These are phyloP conservation scores for Gorsachius goisagi DNA, from an alignment of 2,113 vertebrate species.

Conservation along the genomic window DNA sequence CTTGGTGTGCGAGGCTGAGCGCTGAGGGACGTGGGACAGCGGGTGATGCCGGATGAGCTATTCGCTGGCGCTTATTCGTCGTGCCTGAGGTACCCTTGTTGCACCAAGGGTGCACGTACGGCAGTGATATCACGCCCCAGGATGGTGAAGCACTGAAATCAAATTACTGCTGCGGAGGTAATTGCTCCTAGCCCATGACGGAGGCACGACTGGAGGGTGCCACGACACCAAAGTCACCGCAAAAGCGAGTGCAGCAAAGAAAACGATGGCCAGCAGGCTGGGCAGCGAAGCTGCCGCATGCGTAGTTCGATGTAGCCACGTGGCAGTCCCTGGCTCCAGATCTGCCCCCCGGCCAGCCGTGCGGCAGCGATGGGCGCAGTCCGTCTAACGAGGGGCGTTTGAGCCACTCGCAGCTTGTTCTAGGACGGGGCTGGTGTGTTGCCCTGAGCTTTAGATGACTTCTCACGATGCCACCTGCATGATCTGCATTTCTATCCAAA, in stretches of 20 bases:
- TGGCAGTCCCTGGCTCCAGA: background rate
- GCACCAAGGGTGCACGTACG: background rate
- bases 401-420: background rate
- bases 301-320: background rate
- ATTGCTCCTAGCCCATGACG: background rate
- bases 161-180: background rate
- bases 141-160: background rate
- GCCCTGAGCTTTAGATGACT: background rate
- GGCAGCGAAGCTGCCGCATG: background rate
- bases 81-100: background rate
- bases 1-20: background rate
- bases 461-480: rapidly evolving
- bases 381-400: rapidly evolving
- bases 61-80: background rate
- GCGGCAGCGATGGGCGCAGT: too few relatives aligned
- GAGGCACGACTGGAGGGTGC: background rate
- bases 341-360: background rate
- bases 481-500: background rate
- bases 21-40: background rate
- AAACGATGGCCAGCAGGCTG: background rate
- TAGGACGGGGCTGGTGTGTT: background rate
- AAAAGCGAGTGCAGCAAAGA: background rate
- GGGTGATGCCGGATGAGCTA: background rate
- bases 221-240: background rate
- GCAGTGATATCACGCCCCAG: background rate